Base-by-base conservation (phyloP, 2,113 vertebrate species). In the Carollia perspicillata region DNA sequence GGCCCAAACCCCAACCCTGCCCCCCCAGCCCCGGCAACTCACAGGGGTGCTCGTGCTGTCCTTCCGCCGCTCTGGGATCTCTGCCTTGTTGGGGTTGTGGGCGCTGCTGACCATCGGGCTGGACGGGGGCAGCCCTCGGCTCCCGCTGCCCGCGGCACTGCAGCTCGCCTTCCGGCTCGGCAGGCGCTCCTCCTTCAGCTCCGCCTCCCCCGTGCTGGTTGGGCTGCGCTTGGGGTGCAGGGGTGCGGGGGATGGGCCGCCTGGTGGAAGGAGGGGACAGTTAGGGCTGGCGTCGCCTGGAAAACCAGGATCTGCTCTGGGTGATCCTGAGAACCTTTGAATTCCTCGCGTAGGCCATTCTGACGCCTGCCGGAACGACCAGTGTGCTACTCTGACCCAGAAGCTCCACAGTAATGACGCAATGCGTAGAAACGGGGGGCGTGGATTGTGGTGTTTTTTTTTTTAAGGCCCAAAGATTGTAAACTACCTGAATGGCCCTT, bases 51-150 rank as follows among this genome's bases (percentile, higher is more conserved):
- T 97, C 9, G 96, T 97, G 7, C 98, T 98, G 55, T 99, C 99
- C 97, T 99, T 99, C 98, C 99, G 99, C 47, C 99, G 98, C 95
- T 99, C 99, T 0, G 99, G 99, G 96, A 99, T 99, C 98, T 99
- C 99, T 0, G 99, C 98, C 96, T 99, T 99, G 97, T 99, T 99
- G 79, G 99, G 99, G 97, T 99, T 99, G 98, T 99, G 99, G 92
- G 99, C 99, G 0, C 99, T 99, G 99, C 99, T 99, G 84, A 99
- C 99, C 99, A 99, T 99, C 80, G 99, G 99, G 95, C 99, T 99
- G 88, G 99, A 99, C 0, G 99, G 99, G 2, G 99, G 99, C 97
- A 99, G 98, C 96, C 98, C 99, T 1, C 99, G 98, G 30, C 95
- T 97, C 87, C 98, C 98, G 5, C 99, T 98, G 20, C 99, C 98